Evolutionary conservation across 2,797 vertebrate genomes (phyloP).

Genomic region (Fistularia tabacaria): DNA sequence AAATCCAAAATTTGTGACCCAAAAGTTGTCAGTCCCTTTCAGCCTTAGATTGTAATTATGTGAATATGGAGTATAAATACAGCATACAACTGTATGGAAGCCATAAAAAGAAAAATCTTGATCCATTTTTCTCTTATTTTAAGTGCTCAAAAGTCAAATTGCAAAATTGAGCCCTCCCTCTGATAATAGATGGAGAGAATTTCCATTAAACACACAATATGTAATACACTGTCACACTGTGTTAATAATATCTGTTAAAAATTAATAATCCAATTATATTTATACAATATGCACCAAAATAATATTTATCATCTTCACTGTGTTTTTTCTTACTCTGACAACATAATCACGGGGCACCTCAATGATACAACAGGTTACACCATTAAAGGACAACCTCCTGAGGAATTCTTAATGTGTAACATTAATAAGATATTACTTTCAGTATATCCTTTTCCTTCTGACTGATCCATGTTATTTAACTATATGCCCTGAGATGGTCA

Average conservation of each 20-base stretch:
- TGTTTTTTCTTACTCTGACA: conserved; percentile 24
- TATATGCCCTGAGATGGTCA: too few relatives aligned
- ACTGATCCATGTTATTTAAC: conserved; percentile 13
- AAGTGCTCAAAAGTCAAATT: conserved; percentile 8
- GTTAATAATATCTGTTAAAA: conserved; percentile 32
- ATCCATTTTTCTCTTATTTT: neutral
- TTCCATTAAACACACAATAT: conserved; percentile 10
- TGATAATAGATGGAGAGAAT: conserved; percentile 11
- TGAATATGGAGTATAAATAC: conserved; percentile 13
- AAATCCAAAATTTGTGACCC: conserved; percentile 23
- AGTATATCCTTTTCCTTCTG: too few relatives aligned
- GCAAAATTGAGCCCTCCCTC: conserved; percentile 14
- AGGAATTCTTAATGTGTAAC: conserved; percentile 43
- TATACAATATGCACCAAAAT: conserved; percentile 51
- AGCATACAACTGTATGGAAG: conserved; percentile 1
- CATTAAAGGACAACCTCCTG: too few relatives aligned
- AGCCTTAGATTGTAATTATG: conserved; percentile 8
- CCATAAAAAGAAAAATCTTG: neutral
- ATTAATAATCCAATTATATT: conserved; percentile 35
- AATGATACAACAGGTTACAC: too few relatives aligned
- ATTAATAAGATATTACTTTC: conserved; percentile 20
- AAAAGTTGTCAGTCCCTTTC: conserved; percentile 17
- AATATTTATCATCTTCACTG: conserved; percentile 30
- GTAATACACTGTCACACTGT: conserved; percentile 23
- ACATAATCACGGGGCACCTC: conserved; percentile 14